Evolutionary conservation across 1,140 invertebrate species (phyloP).

Genomic region (Hirudo medicinalis): DNA sequence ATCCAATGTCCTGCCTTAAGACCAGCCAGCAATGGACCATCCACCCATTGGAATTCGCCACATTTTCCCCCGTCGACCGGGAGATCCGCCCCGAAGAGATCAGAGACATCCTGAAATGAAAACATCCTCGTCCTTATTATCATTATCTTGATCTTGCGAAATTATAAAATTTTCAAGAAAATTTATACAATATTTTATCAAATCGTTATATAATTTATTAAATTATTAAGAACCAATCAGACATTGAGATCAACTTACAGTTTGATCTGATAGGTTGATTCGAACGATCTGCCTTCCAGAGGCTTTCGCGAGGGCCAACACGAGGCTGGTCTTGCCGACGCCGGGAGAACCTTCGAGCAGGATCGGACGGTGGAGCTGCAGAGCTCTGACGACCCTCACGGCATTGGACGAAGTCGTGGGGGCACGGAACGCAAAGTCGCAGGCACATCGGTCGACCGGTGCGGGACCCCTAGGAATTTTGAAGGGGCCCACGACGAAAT

Average conservation of each 20-base stretch:
- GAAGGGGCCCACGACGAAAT: background rate
- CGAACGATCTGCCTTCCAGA: slow-evolving; percentile 67
- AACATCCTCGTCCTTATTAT: too few species aligned
- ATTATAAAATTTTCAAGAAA: too few species aligned
- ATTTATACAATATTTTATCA: too few species aligned
- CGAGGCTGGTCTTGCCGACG: slow-evolving; percentile 90
- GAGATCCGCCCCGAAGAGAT: slow-evolving; percentile 93
- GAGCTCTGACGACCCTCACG: slow-evolving; percentile 64
- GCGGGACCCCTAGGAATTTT: background rate
- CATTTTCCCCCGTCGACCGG: slow-evolving; percentile 68
- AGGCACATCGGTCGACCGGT: background rate
- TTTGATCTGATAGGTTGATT: slow-evolving; percentile 97
- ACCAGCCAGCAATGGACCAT: slow-evolving; percentile 85
- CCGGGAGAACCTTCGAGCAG: slow-evolving; percentile 93
- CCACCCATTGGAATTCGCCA: slow-evolving; percentile 79
- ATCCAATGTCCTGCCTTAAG: slow-evolving; percentile 88
- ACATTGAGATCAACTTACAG: slow-evolving; percentile 47
- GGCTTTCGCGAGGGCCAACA: slow-evolving; percentile 74
- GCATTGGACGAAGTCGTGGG: slow-evolving; percentile 71
- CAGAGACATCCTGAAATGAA: slow-evolving; percentile 87
- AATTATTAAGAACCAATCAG: too few species aligned
- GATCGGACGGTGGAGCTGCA: slow-evolving; percentile 72
- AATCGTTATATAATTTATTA: too few species aligned
- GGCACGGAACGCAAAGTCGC: slow-evolving; percentile 40
- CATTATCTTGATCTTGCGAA: too few species aligned